phyloP scores from a whole-genome alignment of 2,888 invertebrate genomes.

The Lucinisca nassula region DNA sequence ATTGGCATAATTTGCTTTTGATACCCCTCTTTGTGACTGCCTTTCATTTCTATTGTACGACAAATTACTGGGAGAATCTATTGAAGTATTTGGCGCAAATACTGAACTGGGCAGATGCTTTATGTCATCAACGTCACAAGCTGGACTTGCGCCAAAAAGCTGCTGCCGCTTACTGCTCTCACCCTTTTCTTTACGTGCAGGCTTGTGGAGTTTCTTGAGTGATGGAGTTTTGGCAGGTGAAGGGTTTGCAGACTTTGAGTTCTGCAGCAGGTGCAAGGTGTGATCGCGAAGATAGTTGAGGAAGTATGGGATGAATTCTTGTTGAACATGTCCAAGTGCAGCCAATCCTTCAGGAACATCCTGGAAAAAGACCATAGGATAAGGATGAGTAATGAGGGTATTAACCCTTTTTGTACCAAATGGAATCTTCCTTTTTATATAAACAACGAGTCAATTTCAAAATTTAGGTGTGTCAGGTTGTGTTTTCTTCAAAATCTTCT shows the following conservation, averaged over 20 bases:
- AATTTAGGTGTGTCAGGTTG: no score
- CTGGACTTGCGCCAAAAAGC: conserved; percentile 78
- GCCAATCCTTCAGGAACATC: conserved; percentile 56
- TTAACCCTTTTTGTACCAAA: no score
- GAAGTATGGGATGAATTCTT: conserved; percentile 83
- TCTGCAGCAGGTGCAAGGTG: conserved; percentile 81
- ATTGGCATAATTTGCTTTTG: conserved; percentile 44
- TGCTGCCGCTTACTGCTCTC: conserved; percentile 74
- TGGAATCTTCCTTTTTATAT: no score
- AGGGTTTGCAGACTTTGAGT: conserved; percentile 77
- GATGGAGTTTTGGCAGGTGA: conserved; percentile 84
- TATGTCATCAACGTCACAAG: conserved; percentile 68
- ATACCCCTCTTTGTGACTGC: conserved; percentile 40
- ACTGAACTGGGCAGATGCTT: conserved; percentile 67
- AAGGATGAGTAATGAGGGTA: no score
- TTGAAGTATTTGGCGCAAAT: conserved; percentile 74
- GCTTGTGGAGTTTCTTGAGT: conserved; percentile 72
- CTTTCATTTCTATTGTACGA: conserved; percentile 47
- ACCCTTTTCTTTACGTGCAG: conserved; percentile 40
- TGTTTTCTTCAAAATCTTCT: no score
- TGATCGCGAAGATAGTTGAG: conserved; percentile 84
- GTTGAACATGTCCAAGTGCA: conserved; percentile 68
- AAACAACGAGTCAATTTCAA: no score
- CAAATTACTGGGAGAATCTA: conserved; percentile 65
- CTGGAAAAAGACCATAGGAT: conserved; percentile 64